Evolutionary conservation across 2,113 vertebrate species (phyloP).

Genomic region (Phalacrocorax aristotelis): DNA sequence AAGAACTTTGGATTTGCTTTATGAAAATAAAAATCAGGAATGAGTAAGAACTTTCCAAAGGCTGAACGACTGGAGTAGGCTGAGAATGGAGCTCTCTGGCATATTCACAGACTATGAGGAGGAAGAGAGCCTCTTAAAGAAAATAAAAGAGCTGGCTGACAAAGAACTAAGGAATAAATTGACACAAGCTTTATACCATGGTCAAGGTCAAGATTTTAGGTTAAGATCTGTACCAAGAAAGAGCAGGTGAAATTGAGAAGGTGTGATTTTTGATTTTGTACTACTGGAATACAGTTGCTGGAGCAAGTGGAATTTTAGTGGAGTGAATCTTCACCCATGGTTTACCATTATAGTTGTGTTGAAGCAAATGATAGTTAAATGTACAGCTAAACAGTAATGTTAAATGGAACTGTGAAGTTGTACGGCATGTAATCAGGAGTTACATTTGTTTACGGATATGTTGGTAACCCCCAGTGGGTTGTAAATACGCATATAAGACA

Average conservation of each 20-base stretch:
- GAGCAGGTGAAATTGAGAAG: neutral
- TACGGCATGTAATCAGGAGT: neutral
- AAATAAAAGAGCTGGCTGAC: neutral
- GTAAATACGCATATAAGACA: neutral
- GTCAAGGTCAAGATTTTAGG: neutral
- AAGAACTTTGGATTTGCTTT: neutral
- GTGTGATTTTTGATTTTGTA: neutral
- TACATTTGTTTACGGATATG: slow-evolving; percentile 20
- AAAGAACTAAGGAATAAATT: neutral
- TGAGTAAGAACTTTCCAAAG: neutral
- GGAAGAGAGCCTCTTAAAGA: neutral
- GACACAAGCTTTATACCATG: neutral
- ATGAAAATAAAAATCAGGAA: neutral
- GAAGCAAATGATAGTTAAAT: neutral
- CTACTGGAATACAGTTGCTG: neutral
- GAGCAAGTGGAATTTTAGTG: neutral
- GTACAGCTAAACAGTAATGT: neutral
- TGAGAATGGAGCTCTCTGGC: neutral
- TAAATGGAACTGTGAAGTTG: slow-evolving; percentile 3
- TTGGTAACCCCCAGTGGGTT: neutral
- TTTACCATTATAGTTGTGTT: neutral
- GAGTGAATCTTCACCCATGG: neutral
- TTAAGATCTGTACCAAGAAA: neutral
- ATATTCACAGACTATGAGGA: neutral
- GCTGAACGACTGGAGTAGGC: neutral